Evolutionary conservation across 2,797 vertebrate genomes (phyloP).

Genomic region (Atherinosoma microstoma): DNA sequence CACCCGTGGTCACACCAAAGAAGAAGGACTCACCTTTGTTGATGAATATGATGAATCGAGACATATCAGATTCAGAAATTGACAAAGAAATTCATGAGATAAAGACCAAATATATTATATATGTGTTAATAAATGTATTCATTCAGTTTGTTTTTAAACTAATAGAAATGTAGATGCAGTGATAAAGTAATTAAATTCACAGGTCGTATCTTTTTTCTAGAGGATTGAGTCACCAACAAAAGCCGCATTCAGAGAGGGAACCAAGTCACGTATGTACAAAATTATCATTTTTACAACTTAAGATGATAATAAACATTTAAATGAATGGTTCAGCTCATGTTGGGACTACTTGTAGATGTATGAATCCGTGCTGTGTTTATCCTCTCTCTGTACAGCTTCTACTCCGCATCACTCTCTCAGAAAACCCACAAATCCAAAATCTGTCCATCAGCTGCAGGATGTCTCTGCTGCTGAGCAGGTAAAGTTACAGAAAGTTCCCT

Average conservation of each 20-base stretch:
- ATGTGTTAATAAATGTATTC: too few species aligned
- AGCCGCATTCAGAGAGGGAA: background rate
- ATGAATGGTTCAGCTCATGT: too few species aligned
- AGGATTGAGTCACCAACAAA: background rate
- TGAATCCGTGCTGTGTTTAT: background rate
- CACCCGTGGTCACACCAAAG: background rate
- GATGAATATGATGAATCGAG: background rate
- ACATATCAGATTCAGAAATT: background rate
- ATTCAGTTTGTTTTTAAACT: too few species aligned
- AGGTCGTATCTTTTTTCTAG: background rate
- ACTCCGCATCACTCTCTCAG: background rate
- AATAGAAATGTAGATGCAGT: too few species aligned
- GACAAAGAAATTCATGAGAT: background rate
- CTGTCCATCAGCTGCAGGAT: background rate
- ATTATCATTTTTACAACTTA: background rate
- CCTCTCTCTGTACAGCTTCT: conserved; percentile 5
- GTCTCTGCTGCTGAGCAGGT: conserved; percentile 7
- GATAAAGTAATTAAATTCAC: background rate
- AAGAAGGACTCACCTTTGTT: background rate
- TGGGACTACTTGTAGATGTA: too few species aligned
- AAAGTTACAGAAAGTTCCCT: background rate
- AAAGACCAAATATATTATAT: too few species aligned
- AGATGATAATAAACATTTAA: too few species aligned
- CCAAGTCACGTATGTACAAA: conserved; percentile 1
- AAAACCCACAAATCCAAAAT: background rate